phyloP scores from a whole-genome alignment of 1,140 invertebrate species.

The Drosophila varians region DNA sequence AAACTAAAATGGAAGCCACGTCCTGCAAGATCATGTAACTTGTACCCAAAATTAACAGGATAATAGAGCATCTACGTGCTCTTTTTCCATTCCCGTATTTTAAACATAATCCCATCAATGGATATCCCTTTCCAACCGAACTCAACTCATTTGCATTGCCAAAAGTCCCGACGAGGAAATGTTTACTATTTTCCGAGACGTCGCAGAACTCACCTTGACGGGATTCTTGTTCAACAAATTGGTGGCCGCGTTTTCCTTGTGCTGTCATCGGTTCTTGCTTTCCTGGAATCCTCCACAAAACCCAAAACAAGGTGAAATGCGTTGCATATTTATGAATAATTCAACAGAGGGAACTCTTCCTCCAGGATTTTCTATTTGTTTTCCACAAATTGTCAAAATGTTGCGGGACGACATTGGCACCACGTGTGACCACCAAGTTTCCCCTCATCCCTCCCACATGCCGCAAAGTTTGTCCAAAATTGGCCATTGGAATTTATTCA shows the following conservation, averaged over 20 bases:
- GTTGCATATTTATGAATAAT: conserved; percentile 61
- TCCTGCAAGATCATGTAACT: not conserved
- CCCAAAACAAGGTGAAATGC: conserved; percentile 33
- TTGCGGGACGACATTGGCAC: conserved; percentile 37
- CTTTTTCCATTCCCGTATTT: not conserved
- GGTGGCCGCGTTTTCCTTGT: conserved; percentile 15
- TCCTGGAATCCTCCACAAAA: conserved; percentile 4
- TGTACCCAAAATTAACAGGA: not conserved
- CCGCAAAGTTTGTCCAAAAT: conserved; percentile 41
- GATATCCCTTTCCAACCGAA: conserved; percentile 17
- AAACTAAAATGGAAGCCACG: not conserved
- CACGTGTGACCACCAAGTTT: conserved; percentile 38
- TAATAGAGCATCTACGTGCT: not conserved
- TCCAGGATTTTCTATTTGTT: conserved; percentile 9
- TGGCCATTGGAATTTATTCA: conserved; percentile 51
- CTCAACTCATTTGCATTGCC: conserved; percentile 33
- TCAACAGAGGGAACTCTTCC: conserved; percentile 33
- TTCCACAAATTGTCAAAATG: conserved; percentile 51
- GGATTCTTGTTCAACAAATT: conserved; percentile 5
- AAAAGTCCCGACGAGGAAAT: conserved; percentile 8
- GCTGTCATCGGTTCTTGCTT: conserved; percentile 28
- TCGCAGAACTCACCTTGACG: conserved; percentile 8
- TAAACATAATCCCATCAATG: conserved; percentile 10
- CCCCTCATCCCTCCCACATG: not conserved
- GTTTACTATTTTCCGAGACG: not conserved